Conservation (phyloP, 92 coral and sea anemone species). For the Chrysogorgia sp. region DNA sequence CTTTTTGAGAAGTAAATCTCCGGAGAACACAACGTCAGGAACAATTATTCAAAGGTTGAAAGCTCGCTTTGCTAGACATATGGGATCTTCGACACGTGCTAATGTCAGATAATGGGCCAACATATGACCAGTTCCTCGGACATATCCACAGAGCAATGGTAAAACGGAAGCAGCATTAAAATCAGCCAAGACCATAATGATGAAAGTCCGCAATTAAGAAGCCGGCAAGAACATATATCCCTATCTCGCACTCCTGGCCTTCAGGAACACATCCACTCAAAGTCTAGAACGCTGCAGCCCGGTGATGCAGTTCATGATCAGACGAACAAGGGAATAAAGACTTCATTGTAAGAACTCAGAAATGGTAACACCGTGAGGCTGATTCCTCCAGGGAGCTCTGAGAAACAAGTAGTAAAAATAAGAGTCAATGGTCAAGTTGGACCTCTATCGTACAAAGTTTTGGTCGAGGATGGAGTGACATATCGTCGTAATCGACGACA, state of each 20-base stretch:
- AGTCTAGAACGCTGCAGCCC: constrained; percentile 52
- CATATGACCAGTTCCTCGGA: constrained; percentile 28
- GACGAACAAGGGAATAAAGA: constrained; percentile 48
- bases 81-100: constrained; percentile 20
- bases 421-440: constrained; percentile 33
- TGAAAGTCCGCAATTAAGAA: constrained; percentile 42
- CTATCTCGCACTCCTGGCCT: neutral
- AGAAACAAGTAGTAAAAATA: neutral
- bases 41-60: constrained; percentile 19
- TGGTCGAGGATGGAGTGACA: constrained; percentile 13
- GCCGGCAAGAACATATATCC: constrained; percentile 15
- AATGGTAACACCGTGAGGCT: constrained; percentile 23
- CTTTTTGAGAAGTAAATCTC: constrained; percentile 6
- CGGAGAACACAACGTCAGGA: constrained; percentile 25
- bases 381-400: neutral
- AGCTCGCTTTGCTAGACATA: constrained; percentile 26
- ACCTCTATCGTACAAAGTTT: constrained; percentile 16
- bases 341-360: constrained; percentile 12
- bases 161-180: constrained; percentile 7
- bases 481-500: constrained; percentile 26
- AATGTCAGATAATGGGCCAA: constrained; percentile 32
- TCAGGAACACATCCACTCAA: constrained; percentile 58
- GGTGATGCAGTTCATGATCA: constrained; percentile 37
- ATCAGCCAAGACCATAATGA: neutral
- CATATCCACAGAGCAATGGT: constrained; percentile 40